Conservation (phyloP, 2,888 invertebrate genomes). For the Stenchaetothrips biformis region DNA sequence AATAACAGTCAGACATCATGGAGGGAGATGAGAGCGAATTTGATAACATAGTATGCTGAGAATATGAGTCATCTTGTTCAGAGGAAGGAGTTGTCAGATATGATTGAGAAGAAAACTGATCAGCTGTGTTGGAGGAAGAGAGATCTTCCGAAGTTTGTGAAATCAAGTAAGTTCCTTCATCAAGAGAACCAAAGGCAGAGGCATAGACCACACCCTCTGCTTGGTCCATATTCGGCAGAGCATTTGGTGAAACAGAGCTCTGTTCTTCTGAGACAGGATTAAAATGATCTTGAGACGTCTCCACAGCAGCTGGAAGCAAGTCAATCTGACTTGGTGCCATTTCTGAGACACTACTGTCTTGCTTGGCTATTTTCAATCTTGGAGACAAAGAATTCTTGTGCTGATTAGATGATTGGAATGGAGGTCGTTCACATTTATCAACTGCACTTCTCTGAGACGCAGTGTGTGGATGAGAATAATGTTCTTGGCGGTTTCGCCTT, state of each 20-base stretch:
- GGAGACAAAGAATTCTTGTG: background rate
- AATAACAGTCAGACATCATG: constrained; percentile 1
- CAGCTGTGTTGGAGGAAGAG: background rate
- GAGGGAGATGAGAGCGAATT: background rate
- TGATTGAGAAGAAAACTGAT: background rate
- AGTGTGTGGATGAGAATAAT: background rate
- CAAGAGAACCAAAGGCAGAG: background rate
- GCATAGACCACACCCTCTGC: background rate
- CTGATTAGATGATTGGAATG: background rate
- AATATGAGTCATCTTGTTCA: background rate
- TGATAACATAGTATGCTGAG: background rate
- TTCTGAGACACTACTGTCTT: background rate
- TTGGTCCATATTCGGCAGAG: background rate
- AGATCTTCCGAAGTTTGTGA: background rate
- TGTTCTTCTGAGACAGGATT: background rate
- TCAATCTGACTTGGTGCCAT: background rate
- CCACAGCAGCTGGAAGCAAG: too few species aligned
- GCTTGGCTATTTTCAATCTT: background rate
- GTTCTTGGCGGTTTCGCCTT: background rate
- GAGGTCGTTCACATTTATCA: background rate
- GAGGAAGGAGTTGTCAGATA: background rate
- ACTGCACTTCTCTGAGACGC: background rate
- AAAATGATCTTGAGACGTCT: background rate
- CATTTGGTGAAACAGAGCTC: background rate
- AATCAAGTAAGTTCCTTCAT: background rate